These are phyloP conservation scores for Eupleurogrammus muticus DNA, from an alignment of 2,797 vertebrate genomes.

Conservation along the genomic window DNA sequence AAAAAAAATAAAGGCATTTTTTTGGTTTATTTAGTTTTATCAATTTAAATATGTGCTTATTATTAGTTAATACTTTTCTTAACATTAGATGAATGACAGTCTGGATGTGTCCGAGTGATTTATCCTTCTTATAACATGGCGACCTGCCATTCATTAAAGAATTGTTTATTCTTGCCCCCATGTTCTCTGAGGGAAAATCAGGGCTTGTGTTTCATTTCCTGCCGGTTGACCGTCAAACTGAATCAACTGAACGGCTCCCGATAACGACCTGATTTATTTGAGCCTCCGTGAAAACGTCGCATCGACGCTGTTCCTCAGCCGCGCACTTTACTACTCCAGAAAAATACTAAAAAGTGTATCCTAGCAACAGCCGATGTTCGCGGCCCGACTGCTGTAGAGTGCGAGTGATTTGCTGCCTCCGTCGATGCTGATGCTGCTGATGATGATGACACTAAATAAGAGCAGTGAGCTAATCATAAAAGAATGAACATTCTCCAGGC, in stretches of 20 bases:
- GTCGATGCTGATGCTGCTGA: neutral
- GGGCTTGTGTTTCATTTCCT: constrained; percentile 7
- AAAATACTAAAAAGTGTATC: neutral
- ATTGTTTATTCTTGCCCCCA: neutral
- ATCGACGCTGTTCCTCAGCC: neutral
- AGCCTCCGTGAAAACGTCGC: neutral
- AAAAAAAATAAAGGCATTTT: no score
- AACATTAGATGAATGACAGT: no score
- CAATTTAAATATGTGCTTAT: no score
- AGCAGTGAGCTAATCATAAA: neutral
- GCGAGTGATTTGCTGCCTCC: neutral
- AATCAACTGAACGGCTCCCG: constrained; percentile 5
- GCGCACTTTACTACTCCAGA: neutral
- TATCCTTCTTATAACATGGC: neutral
- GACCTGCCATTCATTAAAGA: constrained; percentile 11
- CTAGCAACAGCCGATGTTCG: constrained; percentile 12
- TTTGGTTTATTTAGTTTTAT: no score
- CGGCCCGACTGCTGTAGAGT: neutral
- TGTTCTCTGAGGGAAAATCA: neutral
- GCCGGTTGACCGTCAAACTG: neutral
- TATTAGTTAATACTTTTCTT: no score
- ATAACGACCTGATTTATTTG: neutral
- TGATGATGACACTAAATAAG: neutral
- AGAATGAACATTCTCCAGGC: neutral
- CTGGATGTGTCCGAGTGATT: constrained; percentile 16